Base-by-base conservation (phyloP, 2,888 invertebrate species). In the Caenorhabditis virilis region DNA sequence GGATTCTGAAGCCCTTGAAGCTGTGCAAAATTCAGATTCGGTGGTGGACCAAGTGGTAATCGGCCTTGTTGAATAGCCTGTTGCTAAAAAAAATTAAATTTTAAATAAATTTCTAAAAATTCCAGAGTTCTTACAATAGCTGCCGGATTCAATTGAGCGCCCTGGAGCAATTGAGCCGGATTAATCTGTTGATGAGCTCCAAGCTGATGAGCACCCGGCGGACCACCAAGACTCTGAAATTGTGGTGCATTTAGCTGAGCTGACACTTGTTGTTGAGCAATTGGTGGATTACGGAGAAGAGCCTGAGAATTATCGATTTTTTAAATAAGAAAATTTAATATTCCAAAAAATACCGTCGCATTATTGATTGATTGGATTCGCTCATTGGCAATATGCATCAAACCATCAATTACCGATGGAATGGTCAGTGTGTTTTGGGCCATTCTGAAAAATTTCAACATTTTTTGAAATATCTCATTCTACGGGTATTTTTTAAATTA, bases 341-440 rank as follows among this genome's bases (percentile, higher is more conserved):
- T 9, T 30, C 30, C 9, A 38, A 38, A 15, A 38, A 6, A 9
- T 38, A 18, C 43, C 22, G 43, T 27, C 22, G 54, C 48, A 30
- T 30, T 30, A 13, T 54, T 55, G 33, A 55, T 18, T n/a, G 26
- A 13, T 13, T 25, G 22, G 23, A 60, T 43, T 13, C 54, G 47
- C 18, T 60, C 61, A 35, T 49, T 26, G n/a, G 47, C 41, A 22
- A 61, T 30, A 15, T 25, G 33, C 16, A 30, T 52, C 20, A 63
- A 26, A 18, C 25, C 48, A 1, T 48, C 41, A 18, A 41, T 26
- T 0, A 58, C 53, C 9, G 26, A 39, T n/a, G 45, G 35, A 48
- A 52, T 49, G 15, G 35, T 47, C 22, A 36, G 36, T 35, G 35
- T n/a, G 15, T 35, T 22, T 15, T 11, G 4, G 5, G 47, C 47